phyloP scores from a whole-genome alignment of 2,888 invertebrate genomes.

The Pterostichus madidus region DNA sequence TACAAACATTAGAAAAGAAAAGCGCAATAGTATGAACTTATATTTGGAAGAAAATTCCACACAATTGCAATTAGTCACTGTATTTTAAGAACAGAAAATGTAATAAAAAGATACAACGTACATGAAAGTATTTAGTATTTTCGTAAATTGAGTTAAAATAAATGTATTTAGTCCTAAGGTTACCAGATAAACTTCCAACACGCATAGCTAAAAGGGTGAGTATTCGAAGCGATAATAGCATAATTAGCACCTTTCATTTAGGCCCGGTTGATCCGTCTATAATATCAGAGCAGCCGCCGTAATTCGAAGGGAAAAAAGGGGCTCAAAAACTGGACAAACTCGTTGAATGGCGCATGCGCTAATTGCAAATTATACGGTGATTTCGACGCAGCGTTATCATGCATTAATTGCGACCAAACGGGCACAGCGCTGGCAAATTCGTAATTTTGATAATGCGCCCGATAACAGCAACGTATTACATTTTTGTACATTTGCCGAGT shows the following conservation, averaged over 20 bases:
- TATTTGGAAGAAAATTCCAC: too few relatives aligned
- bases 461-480: slow-evolving; percentile 65
- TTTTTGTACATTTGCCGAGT: slow-evolving; percentile 60
- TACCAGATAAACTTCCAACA: too few relatives aligned
- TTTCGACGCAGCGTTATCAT: slow-evolving; percentile 63
- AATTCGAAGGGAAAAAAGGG: slow-evolving; percentile 25
- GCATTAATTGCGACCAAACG: slow-evolving; percentile 62
- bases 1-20: too few relatives aligned
- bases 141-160: too few relatives aligned
- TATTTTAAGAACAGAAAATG: too few relatives aligned
- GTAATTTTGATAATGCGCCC: slow-evolving; percentile 64
- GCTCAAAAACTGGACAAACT: too few relatives aligned
- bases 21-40: too few relatives aligned
- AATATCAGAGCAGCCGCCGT: slow-evolving; percentile 18
- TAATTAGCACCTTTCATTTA: slow-evolving; percentile 24
- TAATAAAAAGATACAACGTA: too few relatives aligned
- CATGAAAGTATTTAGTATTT: too few relatives aligned
- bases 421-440: slow-evolving; percentile 42
- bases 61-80: too few relatives aligned
- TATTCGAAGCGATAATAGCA: slow-evolving; percentile 20
- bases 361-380: slow-evolving; percentile 66
- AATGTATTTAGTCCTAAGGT: too few relatives aligned
- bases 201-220: background rate
- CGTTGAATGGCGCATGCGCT: slow-evolving; percentile 44
- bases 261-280: slow-evolving; percentile 16